phyloP scores from a whole-genome alignment of 2,113 vertebrate species.

The Upupa epops region DNA sequence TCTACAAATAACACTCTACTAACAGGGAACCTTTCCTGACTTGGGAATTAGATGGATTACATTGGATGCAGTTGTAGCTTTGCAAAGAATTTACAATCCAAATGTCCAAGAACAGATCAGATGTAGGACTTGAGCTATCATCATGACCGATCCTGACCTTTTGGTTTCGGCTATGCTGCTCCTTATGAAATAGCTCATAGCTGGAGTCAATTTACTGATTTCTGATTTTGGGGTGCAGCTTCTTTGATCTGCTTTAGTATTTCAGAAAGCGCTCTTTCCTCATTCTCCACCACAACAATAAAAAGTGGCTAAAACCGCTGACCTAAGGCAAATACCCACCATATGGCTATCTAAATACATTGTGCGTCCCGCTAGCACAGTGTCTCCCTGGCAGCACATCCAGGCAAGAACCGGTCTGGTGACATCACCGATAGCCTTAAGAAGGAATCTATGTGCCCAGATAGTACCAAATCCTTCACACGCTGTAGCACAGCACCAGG shows the following conservation, averaged over 20 bases:
- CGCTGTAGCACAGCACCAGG: not conserved
- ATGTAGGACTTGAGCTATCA: not conserved
- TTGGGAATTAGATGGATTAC: not conserved
- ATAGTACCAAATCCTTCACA: not conserved
- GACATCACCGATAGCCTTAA: not conserved
- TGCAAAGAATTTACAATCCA: not conserved
- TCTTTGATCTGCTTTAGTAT: not conserved
- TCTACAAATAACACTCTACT: not conserved
- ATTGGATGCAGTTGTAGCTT: not conserved
- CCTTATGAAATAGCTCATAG: not conserved
- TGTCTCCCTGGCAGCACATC: not conserved
- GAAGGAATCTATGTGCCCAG: not conserved
- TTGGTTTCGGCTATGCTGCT: not conserved
- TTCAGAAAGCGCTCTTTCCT: not conserved
- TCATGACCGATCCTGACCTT: accelerated
- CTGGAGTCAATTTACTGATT: not conserved
- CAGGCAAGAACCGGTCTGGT: not conserved
- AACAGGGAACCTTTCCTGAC: not conserved
- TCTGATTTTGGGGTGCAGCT: not conserved
- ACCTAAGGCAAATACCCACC: not conserved
- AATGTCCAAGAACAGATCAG: not conserved
- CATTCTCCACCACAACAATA: not conserved
- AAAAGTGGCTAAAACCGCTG: not conserved
- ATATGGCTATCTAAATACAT: not conserved
- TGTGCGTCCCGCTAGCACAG: not conserved